A percentile compares a stretch with the other conserved stretches of the same genome.
phyloP scores from a whole-genome alignment of 2,113 vertebrate species.

The Hyla sarda region DNA sequence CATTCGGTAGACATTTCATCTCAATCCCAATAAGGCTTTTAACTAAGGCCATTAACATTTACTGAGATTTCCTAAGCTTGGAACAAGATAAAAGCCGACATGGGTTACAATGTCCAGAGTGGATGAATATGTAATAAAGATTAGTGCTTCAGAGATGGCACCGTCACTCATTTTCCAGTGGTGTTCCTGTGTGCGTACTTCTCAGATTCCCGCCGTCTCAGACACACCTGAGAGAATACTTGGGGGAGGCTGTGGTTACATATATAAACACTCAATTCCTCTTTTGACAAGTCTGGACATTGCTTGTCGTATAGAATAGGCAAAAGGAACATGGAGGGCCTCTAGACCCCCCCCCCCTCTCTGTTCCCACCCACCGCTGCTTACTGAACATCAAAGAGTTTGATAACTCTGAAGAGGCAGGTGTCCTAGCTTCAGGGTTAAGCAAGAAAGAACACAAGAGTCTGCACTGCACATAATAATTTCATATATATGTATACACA shows the following conservation, averaged over 20 bases:
- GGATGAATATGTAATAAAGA: neutral
- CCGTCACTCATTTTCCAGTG: neutral
- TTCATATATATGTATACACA: too few relatives aligned
- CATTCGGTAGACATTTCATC: neutral
- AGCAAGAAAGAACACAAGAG: too few relatives aligned
- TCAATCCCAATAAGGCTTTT: slow-evolving; percentile 4
- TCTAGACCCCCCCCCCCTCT: neutral
- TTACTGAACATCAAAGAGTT: slow-evolving; percentile 46
- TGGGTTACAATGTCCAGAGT: slow-evolving; percentile 14
- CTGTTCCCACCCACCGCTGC: slow-evolving; percentile 8
- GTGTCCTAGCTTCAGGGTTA: slow-evolving; percentile 50
- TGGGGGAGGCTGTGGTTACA: slow-evolving; percentile 55
- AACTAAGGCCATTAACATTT: neutral
- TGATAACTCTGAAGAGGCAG: slow-evolving; percentile 42
- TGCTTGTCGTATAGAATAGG: slow-evolving; percentile 59
- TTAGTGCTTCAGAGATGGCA: neutral
- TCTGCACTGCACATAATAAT: too few relatives aligned
- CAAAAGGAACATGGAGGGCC: neutral
- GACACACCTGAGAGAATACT: slow-evolving; percentile 59
- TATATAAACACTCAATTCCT: slow-evolving; percentile 57
- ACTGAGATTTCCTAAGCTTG: slow-evolving; percentile 23
- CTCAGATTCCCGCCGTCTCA: slow-evolving; percentile 46
- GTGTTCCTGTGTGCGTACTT: slow-evolving; percentile 34
- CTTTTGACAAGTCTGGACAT: slow-evolving; percentile 56
- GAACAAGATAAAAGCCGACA: neutral